phyloP scores from a whole-genome alignment of 1,140 invertebrate genomes.

The Drosophila orosa region DNA sequence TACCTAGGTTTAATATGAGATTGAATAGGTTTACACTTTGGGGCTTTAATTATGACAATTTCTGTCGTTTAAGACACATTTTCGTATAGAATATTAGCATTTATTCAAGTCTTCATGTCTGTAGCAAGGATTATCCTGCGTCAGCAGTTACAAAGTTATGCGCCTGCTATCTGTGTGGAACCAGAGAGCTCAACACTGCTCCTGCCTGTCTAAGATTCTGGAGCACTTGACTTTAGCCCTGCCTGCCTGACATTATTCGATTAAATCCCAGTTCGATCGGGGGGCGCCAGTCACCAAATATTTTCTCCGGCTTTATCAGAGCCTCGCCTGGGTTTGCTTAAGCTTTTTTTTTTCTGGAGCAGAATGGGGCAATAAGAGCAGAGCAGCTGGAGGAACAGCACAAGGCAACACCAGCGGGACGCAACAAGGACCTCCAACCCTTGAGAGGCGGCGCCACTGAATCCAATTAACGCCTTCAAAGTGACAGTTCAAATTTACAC shows the following conservation, averaged over 20 bases:
- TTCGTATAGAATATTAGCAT: background rate
- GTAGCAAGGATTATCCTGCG: background rate
- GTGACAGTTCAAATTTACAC: slow-evolving; percentile 82
- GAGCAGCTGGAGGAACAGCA: background rate
- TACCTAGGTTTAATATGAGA: background rate
- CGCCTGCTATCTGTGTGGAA: slow-evolving; percentile 2
- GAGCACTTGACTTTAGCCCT: slow-evolving; percentile 15
- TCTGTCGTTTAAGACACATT: background rate
- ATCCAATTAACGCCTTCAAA: slow-evolving; percentile 82
- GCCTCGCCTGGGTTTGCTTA: slow-evolving; percentile 22
- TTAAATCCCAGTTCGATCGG: slow-evolving; percentile 41
- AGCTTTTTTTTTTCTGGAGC: background rate
- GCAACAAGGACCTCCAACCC: slow-evolving; percentile 14
- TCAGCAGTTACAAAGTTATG: background rate
- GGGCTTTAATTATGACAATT: background rate
- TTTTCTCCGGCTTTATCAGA: slow-evolving; percentile 25
- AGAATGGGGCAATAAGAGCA: too few relatives aligned
- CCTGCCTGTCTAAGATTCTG: background rate
- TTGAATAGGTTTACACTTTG: background rate
- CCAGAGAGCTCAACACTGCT: background rate
- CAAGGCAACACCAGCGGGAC: slow-evolving; percentile 11
- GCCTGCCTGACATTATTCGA: slow-evolving; percentile 37
- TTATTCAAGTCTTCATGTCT: background rate
- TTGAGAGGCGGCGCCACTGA: slow-evolving; percentile 57
- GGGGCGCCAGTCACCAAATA: slow-evolving; percentile 14